Evolutionary conservation across 2,113 vertebrate genomes (phyloP), one percentile per base, ranked within the genome.

Genomic region (Mesoclemmys tuberculata): DNA sequence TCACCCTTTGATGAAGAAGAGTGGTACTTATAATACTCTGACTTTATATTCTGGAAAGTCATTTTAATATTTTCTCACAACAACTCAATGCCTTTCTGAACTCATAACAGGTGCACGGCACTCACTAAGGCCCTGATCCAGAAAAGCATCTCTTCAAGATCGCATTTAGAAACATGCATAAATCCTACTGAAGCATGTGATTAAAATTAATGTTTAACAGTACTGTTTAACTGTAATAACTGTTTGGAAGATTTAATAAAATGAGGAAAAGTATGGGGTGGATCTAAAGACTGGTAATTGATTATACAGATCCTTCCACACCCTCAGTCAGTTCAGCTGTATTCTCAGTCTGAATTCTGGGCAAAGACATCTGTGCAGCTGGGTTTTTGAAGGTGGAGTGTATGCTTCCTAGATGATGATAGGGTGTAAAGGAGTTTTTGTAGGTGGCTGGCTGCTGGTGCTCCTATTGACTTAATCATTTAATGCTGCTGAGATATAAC

Each of bases 1-100:
- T 80, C 80, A 84, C 46, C 68, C 55, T 95, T 91, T 78, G 82
- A 49, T 77, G 56, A 19, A 71, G 11, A 6, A 51, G 27, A 92
- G 22, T 84, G 64, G 35, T 87, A 84, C 52, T 93, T 95, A 29
- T 82, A 87, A 80, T 82, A 71, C 44, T 16, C 49, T 82, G 61
- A 56, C 14, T 51, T 82, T 41, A 0, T 78, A 21, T 82, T 82
- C n/a, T 89, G 16, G 52, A 87, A 88, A 13, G 18, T 1, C 55
- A 21, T 44, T 55, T 95, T 85, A 90, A 83, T 46, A 80, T 84
- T 93, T 92, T 84, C 41, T 77, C 91, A 91, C 80, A 95, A 93
- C 3, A 71, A 44, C 12, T 89, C 18, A 78, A 61, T 79, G 92
- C 10, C 31, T 90, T 93, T n/a, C 44, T 93, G 35, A 56, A 84